These are phyloP conservation scores for Hypsibius dujardini DNA, from an alignment of 1,140 invertebrate genomes.

Conservation along the genomic window DNA sequence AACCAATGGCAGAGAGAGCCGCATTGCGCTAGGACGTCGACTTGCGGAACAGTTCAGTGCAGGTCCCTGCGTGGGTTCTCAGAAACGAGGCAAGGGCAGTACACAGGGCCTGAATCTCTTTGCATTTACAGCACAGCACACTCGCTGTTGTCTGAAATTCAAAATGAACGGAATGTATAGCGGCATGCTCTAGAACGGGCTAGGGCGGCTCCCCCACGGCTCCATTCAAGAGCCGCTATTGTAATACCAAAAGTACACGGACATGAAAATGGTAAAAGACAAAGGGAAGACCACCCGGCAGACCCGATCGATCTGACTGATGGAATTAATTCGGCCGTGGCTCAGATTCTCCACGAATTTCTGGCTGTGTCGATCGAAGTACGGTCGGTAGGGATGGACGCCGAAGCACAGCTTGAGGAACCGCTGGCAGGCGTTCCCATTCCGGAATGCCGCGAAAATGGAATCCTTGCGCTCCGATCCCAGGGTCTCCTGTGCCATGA, in stretches of 20 bases:
- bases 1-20: no score
- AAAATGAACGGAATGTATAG: no score
- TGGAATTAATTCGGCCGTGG: constrained; percentile 41
- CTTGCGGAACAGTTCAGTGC: no score
- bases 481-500: neutral
- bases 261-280: constrained; percentile 36
- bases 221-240: neutral
- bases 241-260: constrained; percentile 12
- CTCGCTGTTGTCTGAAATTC: no score
- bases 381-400: neutral
- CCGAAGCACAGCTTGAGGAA: constrained; percentile 10
- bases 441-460: neutral
- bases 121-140: no score
- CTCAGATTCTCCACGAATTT: constrained; percentile 2
- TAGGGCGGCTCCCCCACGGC: no score
- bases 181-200: no score
- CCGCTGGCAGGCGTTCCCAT: neutral
- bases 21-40: no score
- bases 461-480: constrained; percentile 13
- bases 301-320: constrained; percentile 56
- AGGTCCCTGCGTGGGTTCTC: no score
- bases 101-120: no score
- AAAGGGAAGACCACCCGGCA: constrained; percentile 55
- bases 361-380: neutral
- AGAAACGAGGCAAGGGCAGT: no score